These are phyloP conservation scores for Fragum sueziense DNA, from an alignment of 2,888 invertebrate genomes.

Conservation along the genomic window DNA sequence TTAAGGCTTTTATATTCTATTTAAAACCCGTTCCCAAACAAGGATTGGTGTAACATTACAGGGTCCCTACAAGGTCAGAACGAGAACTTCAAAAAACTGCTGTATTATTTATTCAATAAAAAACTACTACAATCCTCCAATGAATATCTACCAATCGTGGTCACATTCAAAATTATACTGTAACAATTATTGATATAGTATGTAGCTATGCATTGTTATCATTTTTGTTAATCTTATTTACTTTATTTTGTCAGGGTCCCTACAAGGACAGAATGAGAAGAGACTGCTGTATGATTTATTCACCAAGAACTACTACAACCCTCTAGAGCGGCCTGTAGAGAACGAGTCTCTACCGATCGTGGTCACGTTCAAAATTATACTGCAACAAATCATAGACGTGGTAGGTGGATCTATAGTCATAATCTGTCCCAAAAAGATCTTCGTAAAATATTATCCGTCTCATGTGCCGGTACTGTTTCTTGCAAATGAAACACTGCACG, in stretches of 20 bases:
- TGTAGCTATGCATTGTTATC: conserved; percentile 30
- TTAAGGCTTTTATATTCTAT: too few species aligned
- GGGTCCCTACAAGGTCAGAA: conserved; percentile 72
- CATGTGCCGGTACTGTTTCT: too few species aligned
- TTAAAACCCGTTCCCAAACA: too few species aligned
- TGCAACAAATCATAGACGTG: conserved; percentile 84
- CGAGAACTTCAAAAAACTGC: conserved; percentile 80
- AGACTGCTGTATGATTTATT: conserved; percentile 81
- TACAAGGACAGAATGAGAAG: conserved; percentile 78
- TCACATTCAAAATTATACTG: conserved; percentile 82
- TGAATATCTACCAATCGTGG: conserved; percentile 80
- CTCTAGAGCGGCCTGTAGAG: conserved; percentile 82
- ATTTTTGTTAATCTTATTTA: too few species aligned
- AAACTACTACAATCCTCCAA: conserved; percentile 80
- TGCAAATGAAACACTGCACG: too few species aligned
- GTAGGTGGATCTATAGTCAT: too few species aligned
- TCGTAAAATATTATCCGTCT: too few species aligned
- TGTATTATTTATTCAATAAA: conserved; percentile 79
- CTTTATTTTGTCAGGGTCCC: conserved; percentile 62
- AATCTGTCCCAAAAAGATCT: too few species aligned
- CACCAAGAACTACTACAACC: conserved; percentile 78
- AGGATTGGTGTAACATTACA: too few species aligned
- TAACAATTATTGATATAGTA: conserved; percentile 84
- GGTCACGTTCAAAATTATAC: conserved; percentile 82
- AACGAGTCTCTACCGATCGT: conserved; percentile 81